These are phyloP conservation scores for Tipula confusa DNA, from an alignment of 2,888 invertebrate species.

Conservation along the genomic window DNA sequence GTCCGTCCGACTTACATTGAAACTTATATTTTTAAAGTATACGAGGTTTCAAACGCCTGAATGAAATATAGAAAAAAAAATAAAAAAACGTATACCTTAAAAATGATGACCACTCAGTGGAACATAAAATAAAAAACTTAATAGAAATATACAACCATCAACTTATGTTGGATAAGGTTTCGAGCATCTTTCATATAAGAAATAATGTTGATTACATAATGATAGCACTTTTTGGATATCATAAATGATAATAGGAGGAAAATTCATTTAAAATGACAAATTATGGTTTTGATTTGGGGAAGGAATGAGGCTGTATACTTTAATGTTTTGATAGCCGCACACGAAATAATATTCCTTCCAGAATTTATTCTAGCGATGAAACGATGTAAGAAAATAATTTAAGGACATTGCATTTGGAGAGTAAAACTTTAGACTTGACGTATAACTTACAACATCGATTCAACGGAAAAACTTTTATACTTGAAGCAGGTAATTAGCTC, in stretches of 20 bases:
- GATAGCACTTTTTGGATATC: neutral
- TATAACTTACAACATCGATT: no score
- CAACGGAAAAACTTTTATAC: no score
- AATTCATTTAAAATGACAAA: neutral
- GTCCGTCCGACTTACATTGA: neutral
- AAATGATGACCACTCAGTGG: neutral
- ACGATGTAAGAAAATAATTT: no score
- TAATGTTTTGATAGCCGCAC: no score
- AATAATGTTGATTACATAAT: neutral
- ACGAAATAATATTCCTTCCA: no score
- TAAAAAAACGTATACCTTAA: neutral
- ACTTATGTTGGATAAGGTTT: neutral
- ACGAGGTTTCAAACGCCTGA: neutral
- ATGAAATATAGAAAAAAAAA: neutral
- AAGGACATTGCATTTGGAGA: no score
- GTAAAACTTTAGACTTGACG: no score
- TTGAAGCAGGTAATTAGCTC: no score
- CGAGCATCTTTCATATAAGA: neutral
- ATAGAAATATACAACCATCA: constrained; percentile 5
- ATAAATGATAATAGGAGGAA: neutral
- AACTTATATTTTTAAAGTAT: neutral
- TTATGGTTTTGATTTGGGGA: neutral
- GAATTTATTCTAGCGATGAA: no score
- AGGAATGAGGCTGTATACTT: no score
- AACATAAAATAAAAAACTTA: neutral